Percentiles rank a stretch among this genome's conserved stretches.
Conservation (phyloP, 23 tunicate species). For the Trididemnum clinides region DNA sequence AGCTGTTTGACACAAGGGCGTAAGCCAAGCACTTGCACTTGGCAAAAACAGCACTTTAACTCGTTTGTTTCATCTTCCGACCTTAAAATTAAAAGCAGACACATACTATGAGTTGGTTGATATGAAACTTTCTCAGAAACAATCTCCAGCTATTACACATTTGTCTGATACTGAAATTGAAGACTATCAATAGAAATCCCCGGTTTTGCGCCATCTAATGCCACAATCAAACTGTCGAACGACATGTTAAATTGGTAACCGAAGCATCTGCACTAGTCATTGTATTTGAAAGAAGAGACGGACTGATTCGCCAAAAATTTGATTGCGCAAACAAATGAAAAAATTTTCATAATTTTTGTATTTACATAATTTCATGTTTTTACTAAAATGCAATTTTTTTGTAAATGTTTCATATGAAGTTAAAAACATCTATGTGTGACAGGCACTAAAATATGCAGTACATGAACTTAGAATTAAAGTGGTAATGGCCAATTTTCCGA, state of each 20-base stretch:
- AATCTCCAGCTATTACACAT: no score
- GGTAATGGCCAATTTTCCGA: no score
- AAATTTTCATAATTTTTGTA: no score
- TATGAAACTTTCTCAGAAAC: no score
- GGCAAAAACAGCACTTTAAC: neutral
- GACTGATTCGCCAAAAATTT: neutral
- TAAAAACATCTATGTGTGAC: no score
- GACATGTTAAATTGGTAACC: neutral
- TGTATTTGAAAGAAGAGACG: neutral
- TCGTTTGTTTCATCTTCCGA: neutral
- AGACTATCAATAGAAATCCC: neutral
- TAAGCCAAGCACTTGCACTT: neutral
- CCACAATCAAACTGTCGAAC: neutral
- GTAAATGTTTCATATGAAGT: no score
- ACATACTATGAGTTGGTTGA: neutral
- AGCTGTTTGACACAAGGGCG: neutral
- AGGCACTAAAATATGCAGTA: no score
- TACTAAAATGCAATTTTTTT: no score
- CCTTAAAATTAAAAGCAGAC: no score
- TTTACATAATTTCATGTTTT: no score
- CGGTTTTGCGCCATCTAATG: neutral
- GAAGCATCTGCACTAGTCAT: neutral
- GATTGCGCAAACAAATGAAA: neutral
- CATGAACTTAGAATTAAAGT: no score
- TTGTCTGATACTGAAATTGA: no score